phyloP scores from a whole-genome alignment of 1,140 invertebrate genomes.

The Papilio helenus region DNA sequence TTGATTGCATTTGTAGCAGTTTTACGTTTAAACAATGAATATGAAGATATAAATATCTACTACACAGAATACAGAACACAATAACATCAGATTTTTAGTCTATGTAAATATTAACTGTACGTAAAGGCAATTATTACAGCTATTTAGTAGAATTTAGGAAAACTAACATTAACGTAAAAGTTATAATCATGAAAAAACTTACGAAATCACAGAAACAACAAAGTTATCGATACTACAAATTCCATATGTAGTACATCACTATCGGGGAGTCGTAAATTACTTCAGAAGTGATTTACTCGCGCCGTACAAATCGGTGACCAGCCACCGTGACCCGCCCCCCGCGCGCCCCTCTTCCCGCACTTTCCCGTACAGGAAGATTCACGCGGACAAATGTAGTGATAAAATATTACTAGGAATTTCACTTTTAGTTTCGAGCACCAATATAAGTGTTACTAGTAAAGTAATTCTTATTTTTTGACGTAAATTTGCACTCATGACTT shows the following conservation, averaged over 20 bases:
- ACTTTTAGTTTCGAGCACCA: background rate
- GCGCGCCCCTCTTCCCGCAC: conserved; percentile 19
- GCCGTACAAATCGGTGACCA: conserved; percentile 68
- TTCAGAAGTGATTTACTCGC: conserved; percentile 75
- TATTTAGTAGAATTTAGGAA: background rate
- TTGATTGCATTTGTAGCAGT: background rate
- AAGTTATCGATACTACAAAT: conserved; percentile 43
- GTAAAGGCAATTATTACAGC: background rate
- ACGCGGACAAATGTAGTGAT: background rate
- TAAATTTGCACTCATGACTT: no score
- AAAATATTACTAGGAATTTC: background rate
- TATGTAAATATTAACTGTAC: background rate
- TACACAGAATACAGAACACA: no score
- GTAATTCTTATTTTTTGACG: no score
- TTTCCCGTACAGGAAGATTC: background rate
- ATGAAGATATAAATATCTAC: no score
- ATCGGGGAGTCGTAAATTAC: conserved; percentile 67
- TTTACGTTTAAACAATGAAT: no score
- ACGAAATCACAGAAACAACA: conserved; percentile 35
- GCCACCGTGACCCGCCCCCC: conserved; percentile 59
- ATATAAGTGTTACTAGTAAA: no score
- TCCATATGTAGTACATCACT: conserved; percentile 51
- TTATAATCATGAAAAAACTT: background rate
- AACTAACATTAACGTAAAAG: background rate
- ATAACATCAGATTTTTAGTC: no score